These are phyloP conservation scores for Scolopax mira DNA, from an alignment of 2,113 vertebrate species.

Conservation along the genomic window DNA sequence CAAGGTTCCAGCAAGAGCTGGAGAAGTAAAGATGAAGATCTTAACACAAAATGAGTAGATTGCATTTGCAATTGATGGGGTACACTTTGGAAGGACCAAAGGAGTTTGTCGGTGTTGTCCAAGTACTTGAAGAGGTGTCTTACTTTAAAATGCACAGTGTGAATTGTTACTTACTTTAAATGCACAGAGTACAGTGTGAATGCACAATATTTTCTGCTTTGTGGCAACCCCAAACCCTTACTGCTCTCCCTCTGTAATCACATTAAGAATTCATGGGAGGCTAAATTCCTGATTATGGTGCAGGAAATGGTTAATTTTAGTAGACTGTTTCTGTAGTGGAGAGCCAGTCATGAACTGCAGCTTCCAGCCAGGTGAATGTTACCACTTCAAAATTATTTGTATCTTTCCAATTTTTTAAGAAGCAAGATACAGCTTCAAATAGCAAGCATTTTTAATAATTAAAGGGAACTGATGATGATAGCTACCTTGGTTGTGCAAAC, in stretches of 20 bases:
- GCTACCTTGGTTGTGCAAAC: neutral
- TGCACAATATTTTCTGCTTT: neutral
- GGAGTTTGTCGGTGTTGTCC: neutral
- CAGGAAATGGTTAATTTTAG: neutral
- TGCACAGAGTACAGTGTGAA: neutral
- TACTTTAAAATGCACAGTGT: neutral
- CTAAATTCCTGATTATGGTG: neutral
- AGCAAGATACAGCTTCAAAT: neutral
- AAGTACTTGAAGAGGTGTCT: neutral
- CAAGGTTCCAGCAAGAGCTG: neutral
- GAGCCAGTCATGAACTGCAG: neutral
- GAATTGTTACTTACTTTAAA: neutral
- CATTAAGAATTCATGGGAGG: neutral
- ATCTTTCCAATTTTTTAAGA: neutral
- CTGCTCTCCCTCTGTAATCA: neutral
- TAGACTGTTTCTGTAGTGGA: neutral
- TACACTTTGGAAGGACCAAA: neutral
- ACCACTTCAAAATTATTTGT: neutral
- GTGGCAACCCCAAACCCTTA: neutral
- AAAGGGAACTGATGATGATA: neutral
- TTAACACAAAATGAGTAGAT: neutral
- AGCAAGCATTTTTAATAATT: neutral
- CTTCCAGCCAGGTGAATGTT: neutral
- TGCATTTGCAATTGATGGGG: neutral
- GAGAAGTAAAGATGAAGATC: neutral